A percentile compares a stretch with the other conserved stretches of the same genome.
Evolutionary conservation across 2,888 invertebrate species (phyloP).

Genomic region (Orthosia incerta): DNA sequence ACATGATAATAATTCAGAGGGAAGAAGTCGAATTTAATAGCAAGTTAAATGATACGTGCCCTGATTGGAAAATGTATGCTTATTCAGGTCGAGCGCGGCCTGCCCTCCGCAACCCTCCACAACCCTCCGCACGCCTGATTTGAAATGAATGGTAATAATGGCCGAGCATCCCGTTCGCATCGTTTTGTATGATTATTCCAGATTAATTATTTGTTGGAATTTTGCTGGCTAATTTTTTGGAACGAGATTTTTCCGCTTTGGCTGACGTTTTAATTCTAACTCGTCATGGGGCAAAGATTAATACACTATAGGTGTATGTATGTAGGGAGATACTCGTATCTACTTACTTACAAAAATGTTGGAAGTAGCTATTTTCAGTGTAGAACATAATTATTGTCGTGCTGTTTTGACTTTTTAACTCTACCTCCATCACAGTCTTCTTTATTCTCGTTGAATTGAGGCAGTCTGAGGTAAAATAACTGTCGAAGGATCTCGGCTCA

Average conservation of each 20-base stretch:
- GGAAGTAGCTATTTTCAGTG: background rate
- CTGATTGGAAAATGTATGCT: constrained; percentile 91
- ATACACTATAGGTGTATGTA: constrained; percentile 39
- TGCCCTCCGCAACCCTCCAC: constrained; percentile 72
- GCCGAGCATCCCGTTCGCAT: constrained; percentile 88
- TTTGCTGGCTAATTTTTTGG: constrained; percentile 90
- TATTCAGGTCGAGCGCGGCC: constrained; percentile 88
- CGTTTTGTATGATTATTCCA: constrained; percentile 91
- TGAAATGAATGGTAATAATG: constrained; percentile 91
- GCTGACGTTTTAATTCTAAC: constrained; percentile 89
- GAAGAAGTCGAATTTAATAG: constrained; percentile 91
- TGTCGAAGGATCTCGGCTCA: background rate
- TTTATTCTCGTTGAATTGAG: background rate
- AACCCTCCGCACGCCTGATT: constrained; percentile 88
- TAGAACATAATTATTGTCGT: background rate
- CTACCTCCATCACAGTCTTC: background rate
- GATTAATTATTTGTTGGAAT: constrained; percentile 91
- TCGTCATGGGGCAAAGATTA: constrained; percentile 78
- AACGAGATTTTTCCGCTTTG: constrained; percentile 90
- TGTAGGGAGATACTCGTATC: background rate
- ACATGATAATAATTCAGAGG: constrained; percentile 89
- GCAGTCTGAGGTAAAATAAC: background rate
- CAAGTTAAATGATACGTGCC: constrained; percentile 91
- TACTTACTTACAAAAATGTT: background rate
- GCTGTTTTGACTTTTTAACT: background rate